Percentiles rank a stretch among this genome's conserved stretches.
phyloP scores from a whole-genome alignment of 2,888 invertebrate species.

The Gari tellinella region DNA sequence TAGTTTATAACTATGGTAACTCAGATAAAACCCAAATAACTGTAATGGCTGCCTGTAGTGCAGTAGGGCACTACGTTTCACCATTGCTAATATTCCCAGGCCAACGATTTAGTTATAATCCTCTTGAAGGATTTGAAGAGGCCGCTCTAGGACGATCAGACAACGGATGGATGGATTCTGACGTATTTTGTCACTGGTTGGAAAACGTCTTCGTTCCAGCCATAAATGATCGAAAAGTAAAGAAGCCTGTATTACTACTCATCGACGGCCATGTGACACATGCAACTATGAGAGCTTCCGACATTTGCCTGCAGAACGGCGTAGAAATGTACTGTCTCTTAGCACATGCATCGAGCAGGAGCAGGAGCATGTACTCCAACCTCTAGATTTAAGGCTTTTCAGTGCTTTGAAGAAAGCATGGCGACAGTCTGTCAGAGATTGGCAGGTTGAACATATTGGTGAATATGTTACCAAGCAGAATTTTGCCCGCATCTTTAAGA shows the following conservation, averaged over 20 bases:
- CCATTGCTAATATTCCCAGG: constrained; percentile 32
- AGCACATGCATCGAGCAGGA: constrained; percentile 39
- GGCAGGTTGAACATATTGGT: constrained; percentile 23
- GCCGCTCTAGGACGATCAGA: constrained; percentile 25
- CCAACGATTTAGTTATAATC: constrained; percentile 24
- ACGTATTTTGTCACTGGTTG: constrained; percentile 29
- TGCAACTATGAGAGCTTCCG: constrained; percentile 26
- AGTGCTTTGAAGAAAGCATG: constrained; percentile 40
- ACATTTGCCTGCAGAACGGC: constrained; percentile 27
- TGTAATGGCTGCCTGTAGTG: constrained; percentile 16
- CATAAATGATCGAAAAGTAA: constrained; percentile 5
- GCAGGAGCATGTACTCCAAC: constrained; percentile 55
- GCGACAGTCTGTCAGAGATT: constrained; percentile 33
- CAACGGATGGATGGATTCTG: constrained; percentile 29
- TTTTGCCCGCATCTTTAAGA: constrained; percentile 39
- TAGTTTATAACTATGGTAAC: constrained; percentile 12
- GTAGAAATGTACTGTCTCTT: constrained; percentile 46
- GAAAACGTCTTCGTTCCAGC: constrained; percentile 25
- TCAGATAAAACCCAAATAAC: constrained; percentile 12
- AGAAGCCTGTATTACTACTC: constrained; percentile 29
- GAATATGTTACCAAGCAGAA: constrained; percentile 32
- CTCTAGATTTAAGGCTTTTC: constrained; percentile 46
- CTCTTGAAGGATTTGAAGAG: constrained; percentile 28
- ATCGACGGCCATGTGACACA: constrained; percentile 55
- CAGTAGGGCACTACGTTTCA: constrained; percentile 17